Conservation (phyloP, 2,888 invertebrate species). For the Gymnoscelis rufifasciata region DNA sequence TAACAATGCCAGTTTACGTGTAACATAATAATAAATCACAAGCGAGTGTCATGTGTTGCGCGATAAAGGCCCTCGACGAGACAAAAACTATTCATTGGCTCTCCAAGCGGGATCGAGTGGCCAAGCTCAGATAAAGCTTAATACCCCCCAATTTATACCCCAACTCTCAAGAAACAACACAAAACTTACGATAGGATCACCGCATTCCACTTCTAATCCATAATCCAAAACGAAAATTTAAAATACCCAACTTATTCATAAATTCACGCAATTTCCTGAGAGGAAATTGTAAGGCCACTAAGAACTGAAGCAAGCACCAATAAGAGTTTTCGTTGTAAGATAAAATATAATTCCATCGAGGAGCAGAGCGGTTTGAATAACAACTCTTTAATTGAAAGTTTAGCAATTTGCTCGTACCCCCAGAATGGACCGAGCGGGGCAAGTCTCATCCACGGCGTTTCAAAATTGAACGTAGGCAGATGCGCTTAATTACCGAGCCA, state of each 20-base stretch:
- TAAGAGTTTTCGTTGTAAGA: slow-evolving; percentile 64
- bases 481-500: slow-evolving; percentile 76
- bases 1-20: slow-evolving; percentile 26
- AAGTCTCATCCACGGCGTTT: slow-evolving; percentile 73
- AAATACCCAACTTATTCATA: slow-evolving; percentile 52
- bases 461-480: slow-evolving; percentile 79
- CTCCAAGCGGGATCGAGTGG: slow-evolving; percentile 31
- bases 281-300: slow-evolving; percentile 57
- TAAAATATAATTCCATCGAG: slow-evolving; percentile 72
- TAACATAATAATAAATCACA: slow-evolving; percentile 30
- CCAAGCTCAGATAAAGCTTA: slow-evolving; percentile 27
- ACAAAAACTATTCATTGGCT: slow-evolving; percentile 33
- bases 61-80: slow-evolving; percentile 27
- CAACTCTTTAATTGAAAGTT: slow-evolving; percentile 80
- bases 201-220: slow-evolving; percentile 28
- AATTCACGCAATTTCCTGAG: slow-evolving; percentile 51
- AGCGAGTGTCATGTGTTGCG: slow-evolving; percentile 23
- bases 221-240: slow-evolving; percentile 36
- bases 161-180: slow-evolving; percentile 21
- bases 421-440: slow-evolving; percentile 73
- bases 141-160: slow-evolving; percentile 28
- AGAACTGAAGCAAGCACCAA: slow-evolving; percentile 56
- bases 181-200: slow-evolving; percentile 30
- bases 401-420: slow-evolving; percentile 77
- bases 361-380: slow-evolving; percentile 73